Conservation (phyloP, 2,888 invertebrate genomes). For the Anagyrus pseudococci region DNA sequence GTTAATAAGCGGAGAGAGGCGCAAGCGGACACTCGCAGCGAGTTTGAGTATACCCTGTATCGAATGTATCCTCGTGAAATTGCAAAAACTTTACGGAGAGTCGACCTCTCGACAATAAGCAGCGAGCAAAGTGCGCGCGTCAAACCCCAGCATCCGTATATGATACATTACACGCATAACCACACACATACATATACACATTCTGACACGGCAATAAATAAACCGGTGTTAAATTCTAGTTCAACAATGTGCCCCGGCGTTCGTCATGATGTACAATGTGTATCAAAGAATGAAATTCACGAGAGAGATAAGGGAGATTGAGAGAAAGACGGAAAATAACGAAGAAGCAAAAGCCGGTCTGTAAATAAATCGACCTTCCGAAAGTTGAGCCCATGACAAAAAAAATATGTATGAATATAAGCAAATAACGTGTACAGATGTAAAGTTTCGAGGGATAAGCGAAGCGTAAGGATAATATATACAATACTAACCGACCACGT, state of each 20-base stretch:
- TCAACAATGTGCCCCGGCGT: too few species aligned
- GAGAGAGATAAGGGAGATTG: too few species aligned
- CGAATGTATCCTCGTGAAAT: neutral
- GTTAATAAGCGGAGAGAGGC: too few species aligned
- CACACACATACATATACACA: neutral
- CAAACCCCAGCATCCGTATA: conserved; percentile 6
- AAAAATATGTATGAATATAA: neutral
- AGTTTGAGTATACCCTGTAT: neutral
- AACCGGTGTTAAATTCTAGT: too few species aligned
- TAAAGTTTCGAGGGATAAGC: conserved; percentile 20
- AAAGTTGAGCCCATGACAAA: conserved; percentile 1
- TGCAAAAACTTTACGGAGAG: conserved; percentile 14
- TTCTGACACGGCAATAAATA: neutral
- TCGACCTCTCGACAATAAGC: conserved; percentile 30
- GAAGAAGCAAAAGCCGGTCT: neutral
- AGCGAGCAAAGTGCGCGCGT: neutral
- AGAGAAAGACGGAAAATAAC: too few species aligned
- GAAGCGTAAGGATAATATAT: conserved; percentile 35
- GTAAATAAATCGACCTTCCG: conserved; percentile 33
- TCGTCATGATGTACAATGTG: neutral
- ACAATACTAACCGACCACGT: conserved; percentile 38
- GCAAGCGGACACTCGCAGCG: too few species aligned
- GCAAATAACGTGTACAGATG: conserved; percentile 30
- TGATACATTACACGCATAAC: neutral
- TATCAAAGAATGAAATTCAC: neutral